Percentiles rank a stretch among this genome's conserved stretches.
phyloP scores from a whole-genome alignment of 2,888 invertebrate species.

The Catocala nupta region DNA sequence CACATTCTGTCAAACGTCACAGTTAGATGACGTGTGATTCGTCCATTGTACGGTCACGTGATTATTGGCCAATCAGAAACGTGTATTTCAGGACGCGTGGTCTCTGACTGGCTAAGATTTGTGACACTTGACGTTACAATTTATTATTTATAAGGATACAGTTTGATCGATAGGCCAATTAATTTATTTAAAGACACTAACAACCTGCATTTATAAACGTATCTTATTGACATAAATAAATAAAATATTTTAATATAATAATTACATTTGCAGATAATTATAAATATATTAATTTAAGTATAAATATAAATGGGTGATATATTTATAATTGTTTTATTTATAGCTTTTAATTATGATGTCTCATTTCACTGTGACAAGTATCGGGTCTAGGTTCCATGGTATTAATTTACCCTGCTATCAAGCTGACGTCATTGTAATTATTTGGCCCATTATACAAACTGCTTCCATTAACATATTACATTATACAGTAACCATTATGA shows the following conservation, averaged over 20 bases:
- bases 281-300: too few species aligned
- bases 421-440: slow-evolving; percentile 30
- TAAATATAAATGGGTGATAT: not conserved
- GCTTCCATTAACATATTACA: slow-evolving; percentile 58
- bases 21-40: slow-evolving; percentile 51
- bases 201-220: not conserved
- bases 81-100: slow-evolving; percentile 17
- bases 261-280: not conserved
- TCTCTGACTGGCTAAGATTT: slow-evolving; percentile 41
- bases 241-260: not conserved
- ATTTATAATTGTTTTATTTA: not conserved
- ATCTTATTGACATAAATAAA: not conserved
- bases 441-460: slow-evolving; percentile 50
- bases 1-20: slow-evolving; percentile 50
- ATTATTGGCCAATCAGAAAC: slow-evolving; percentile 49
- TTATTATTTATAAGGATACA: slow-evolving; percentile 40
- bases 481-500: slow-evolving; percentile 72
- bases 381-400: too few species aligned
- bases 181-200: slow-evolving; percentile 7
- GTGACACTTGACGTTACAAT: slow-evolving; percentile 26
- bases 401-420: not conserved
- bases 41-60: slow-evolving; percentile 35
- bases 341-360: too few species aligned
- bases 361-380: too few species aligned
- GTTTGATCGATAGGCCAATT: slow-evolving; percentile 35